These are phyloP conservation scores for Andrena dorsata DNA, from an alignment of 2,888 invertebrate species.

Conservation along the genomic window DNA sequence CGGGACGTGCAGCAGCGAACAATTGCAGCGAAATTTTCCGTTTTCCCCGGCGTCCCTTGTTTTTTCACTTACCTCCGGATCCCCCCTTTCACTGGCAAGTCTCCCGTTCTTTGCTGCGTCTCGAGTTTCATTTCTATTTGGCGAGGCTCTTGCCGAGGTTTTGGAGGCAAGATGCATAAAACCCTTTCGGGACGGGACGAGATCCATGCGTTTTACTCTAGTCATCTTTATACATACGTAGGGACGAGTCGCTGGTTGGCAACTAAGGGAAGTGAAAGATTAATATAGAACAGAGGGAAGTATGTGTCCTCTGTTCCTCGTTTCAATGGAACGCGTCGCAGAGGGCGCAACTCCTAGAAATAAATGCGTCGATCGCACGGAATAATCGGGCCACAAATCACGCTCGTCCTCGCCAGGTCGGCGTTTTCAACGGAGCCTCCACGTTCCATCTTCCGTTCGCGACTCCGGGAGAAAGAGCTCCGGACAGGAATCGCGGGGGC, in stretches of 20 bases:
- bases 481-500: too few relatives aligned
- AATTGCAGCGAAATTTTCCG: not conserved
- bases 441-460: constrained; percentile 41
- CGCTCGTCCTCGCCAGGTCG: constrained; percentile 43
- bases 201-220: not conserved
- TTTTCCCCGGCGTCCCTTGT: not conserved
- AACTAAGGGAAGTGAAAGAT: constrained; percentile 25
- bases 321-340: not conserved
- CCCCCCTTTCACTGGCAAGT: not conserved
- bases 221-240: not conserved
- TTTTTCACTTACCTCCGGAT: not conserved
- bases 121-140: not conserved
- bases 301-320: not conserved
- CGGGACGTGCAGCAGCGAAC: not conserved
- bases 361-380: constrained; percentile 65
- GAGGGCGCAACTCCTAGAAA: constrained; percentile 40
- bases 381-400: constrained; percentile 68
- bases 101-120: not conserved
- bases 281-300: not conserved
- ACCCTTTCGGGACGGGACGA: not conserved
- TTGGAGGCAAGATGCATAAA: not conserved
- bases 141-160: not conserved
- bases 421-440: constrained; percentile 57
- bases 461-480: constrained; percentile 14
- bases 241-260: constrained; percentile 18